A percentile compares a stretch with the other conserved stretches of the same genome.
These are phyloP conservation scores for Drosophila austrosaltans DNA, from an alignment of 2,888 invertebrate genomes.

Conservation along the genomic window DNA sequence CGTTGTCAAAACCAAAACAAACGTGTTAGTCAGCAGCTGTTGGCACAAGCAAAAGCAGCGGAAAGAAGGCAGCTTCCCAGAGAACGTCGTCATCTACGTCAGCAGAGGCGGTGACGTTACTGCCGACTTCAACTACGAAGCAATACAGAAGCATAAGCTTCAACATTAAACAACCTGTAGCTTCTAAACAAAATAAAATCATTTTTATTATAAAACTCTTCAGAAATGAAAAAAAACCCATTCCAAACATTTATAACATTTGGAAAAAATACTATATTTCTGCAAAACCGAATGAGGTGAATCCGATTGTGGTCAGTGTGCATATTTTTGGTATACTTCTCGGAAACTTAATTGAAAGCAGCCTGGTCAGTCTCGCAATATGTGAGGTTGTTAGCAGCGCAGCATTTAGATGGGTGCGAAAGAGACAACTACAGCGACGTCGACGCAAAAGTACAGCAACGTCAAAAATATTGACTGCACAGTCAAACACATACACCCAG, in stretches of 20 bases:
- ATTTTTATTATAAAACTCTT: conserved; percentile 24
- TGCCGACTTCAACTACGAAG: conserved; percentile 37
- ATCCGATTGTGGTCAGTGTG: conserved; percentile 15
- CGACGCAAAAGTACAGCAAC: conserved; percentile 77
- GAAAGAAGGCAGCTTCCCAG: conserved; percentile 64
- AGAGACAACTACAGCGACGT: conserved; percentile 77
- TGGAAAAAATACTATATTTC: conserved; percentile 22
- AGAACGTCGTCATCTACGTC: conserved; percentile 35
- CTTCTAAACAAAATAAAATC: conserved; percentile 17
- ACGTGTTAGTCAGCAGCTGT: conserved; percentile 53
- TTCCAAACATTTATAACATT: too few relatives aligned
- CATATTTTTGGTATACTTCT: conserved; percentile 56
- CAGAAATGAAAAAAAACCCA: too few relatives aligned
- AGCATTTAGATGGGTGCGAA: conserved; percentile 59
- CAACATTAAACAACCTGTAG: conserved; percentile 35
- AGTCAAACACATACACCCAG: conserved; percentile 42
- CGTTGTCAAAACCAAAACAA: conserved; percentile 42
- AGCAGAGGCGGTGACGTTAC: conserved; percentile 48
- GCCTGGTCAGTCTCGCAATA: conserved; percentile 60
- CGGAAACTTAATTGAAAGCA: conserved; percentile 69
- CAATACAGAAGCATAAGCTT: conserved; percentile 2
- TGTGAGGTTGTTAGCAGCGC: conserved; percentile 43
- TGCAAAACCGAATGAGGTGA: conserved; percentile 17
- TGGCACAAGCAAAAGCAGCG: conserved; percentile 61
- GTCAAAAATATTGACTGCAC: conserved; percentile 76